Conservation (phyloP, 2,888 invertebrate genomes). For the Panzeria rudis region DNA sequence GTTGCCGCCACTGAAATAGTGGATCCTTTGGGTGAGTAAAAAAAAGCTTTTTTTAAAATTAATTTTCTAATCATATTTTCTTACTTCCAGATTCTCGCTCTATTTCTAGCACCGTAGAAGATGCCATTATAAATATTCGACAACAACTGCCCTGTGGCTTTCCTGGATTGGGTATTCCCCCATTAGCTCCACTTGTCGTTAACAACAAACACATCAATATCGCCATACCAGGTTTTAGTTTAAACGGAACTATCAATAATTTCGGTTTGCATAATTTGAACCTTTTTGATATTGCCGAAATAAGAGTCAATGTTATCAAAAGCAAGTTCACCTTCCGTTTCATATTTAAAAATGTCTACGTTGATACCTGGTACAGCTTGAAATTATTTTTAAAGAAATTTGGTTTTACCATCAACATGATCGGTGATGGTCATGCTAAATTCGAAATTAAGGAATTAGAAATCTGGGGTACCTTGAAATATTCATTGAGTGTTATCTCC, state of each 20-base stretch:
- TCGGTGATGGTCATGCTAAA: conserved; percentile 79
- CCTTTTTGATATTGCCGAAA: conserved; percentile 77
- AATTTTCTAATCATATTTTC: no score
- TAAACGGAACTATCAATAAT: conserved; percentile 77
- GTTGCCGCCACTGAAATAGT: conserved; percentile 73
- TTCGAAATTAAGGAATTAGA: conserved; percentile 77
- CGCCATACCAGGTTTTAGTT: conserved; percentile 71
- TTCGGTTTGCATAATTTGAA: conserved; percentile 78
- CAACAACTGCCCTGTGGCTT: conserved; percentile 82
- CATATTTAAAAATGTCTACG: conserved; percentile 76
- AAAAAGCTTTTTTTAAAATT: no score
- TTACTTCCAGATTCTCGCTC: conserved; percentile 75
- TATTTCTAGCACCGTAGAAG: conserved; percentile 76
- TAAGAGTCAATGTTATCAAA: conserved; percentile 78
- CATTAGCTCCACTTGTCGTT: conserved; percentile 79
- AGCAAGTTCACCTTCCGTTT: conserved; percentile 78
- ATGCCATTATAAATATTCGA: conserved; percentile 74
- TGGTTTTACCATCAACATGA: conserved; percentile 79
- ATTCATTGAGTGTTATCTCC: conserved; percentile 76
- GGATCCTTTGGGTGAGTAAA: conserved; percentile 77
- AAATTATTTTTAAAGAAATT: conserved; percentile 76
- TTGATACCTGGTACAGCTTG: conserved; percentile 78
- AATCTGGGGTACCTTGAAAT: conserved; percentile 78
- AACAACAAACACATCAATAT: conserved; percentile 76
- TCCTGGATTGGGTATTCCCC: conserved; percentile 77